Conservation (phyloP, 1,140 invertebrate genomes). For the Zaprionus ghesquierei region DNA sequence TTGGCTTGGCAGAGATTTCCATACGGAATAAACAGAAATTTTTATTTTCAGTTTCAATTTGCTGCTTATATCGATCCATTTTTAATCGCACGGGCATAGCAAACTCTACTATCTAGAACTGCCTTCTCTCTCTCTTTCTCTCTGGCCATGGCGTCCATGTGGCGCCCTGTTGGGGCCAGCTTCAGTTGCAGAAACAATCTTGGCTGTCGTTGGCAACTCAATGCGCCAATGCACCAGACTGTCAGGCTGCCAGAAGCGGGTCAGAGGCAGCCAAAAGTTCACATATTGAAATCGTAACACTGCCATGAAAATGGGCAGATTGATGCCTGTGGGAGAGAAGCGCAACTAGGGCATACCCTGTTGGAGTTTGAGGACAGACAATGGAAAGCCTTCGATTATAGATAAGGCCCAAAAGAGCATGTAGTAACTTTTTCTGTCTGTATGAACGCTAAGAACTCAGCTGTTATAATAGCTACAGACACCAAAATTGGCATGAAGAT, state of each 20-base stretch:
- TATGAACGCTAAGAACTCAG: too few relatives aligned
- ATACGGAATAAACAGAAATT: not conserved
- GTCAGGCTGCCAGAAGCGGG: conserved; percentile 63
- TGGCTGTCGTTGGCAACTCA: conserved; percentile 45
- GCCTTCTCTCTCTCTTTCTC: conserved; percentile 5
- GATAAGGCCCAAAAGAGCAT: too few relatives aligned
- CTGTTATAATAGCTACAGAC: too few relatives aligned
- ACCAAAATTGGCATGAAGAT: too few relatives aligned
- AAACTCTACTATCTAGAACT: not conserved
- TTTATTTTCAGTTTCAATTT: not conserved
- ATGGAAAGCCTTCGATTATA: too few relatives aligned
- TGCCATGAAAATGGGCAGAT: conserved; percentile 4
- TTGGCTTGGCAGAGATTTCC: too few relatives aligned
- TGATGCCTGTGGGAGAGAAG: not conserved
- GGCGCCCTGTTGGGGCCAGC: conserved; percentile 44
- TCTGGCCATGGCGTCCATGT: conserved; percentile 45
- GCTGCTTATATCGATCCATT: not conserved
- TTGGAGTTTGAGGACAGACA: not conserved
- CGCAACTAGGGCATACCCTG: not conserved
- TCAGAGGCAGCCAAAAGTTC: conserved; percentile 36
- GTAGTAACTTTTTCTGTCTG: too few relatives aligned
- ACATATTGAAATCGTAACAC: conserved; percentile 44
- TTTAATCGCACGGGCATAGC: not conserved
- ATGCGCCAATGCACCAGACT: conserved; percentile 52
- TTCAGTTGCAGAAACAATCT: conserved; percentile 38